These are phyloP conservation scores for Steinernema scapterisci DNA, from an alignment of 2,888 invertebrate genomes.

Conservation along the genomic window DNA sequence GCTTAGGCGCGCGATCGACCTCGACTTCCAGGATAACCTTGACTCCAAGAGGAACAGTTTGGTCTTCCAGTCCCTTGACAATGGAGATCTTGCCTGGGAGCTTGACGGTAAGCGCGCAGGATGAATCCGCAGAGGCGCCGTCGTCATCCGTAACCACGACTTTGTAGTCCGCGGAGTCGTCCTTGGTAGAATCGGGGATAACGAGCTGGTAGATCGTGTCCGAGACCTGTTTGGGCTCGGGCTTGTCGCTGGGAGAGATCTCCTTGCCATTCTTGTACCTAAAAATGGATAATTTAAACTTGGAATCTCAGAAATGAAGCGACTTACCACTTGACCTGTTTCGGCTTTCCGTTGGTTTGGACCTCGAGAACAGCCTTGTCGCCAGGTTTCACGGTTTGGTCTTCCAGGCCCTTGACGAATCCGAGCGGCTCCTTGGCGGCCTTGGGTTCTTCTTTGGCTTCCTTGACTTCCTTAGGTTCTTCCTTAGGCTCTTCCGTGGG, in stretches of 20 bases:
- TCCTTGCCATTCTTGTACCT: slow-evolving; percentile 52
- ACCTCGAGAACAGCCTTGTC: slow-evolving; percentile 65
- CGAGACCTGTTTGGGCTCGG: slow-evolving; percentile 33
- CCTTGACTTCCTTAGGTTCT: slow-evolving; percentile 80
- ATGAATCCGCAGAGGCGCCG: slow-evolving; percentile 36
- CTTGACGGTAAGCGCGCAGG: slow-evolving; percentile 46
- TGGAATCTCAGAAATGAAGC: no score
- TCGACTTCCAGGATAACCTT: slow-evolving; percentile 76
- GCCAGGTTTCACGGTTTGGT: slow-evolving; percentile 54
- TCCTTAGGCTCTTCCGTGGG: slow-evolving; percentile 72
- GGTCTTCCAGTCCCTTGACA: slow-evolving; percentile 76
- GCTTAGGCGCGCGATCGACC: slow-evolving; percentile 81
- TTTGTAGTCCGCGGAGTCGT: slow-evolving; percentile 55
- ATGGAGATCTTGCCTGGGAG: slow-evolving; percentile 68
- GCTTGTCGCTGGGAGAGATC: slow-evolving; percentile 21
- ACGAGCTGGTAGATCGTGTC: slow-evolving; percentile 37
- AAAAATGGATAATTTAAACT: no score
- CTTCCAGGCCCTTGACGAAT: slow-evolving; percentile 49
- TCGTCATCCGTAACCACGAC: slow-evolving; percentile 48
- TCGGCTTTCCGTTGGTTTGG: slow-evolving; percentile 62
- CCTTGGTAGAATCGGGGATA: slow-evolving; percentile 43
- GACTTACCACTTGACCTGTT: slow-evolving; percentile 67
- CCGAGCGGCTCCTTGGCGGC: slow-evolving; percentile 6
- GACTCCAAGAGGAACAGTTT: slow-evolving; percentile 79
- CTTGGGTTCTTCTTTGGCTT: slow-evolving; percentile 51